phyloP scores from a whole-genome alignment of 2,113 vertebrate genomes.

The Anolis sagrei region DNA sequence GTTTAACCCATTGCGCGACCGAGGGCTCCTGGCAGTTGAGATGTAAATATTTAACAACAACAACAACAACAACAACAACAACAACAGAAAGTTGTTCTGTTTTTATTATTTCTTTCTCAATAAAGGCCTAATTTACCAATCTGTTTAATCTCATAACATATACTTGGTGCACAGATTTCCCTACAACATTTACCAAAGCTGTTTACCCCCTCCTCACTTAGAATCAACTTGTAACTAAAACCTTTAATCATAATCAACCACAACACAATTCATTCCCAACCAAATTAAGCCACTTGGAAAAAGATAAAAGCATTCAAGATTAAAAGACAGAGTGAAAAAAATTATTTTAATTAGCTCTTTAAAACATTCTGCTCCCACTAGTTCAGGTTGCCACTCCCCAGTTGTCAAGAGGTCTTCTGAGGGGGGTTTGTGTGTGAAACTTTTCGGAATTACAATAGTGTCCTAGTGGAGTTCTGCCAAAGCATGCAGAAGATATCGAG shows the following conservation, averaged over 20 bases:
- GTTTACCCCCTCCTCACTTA: not conserved
- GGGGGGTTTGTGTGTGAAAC: slow-evolving; percentile 17
- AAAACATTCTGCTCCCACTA: not conserved
- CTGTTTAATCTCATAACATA: not conserved
- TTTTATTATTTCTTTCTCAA: not conserved
- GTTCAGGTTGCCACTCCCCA: fast-evolving
- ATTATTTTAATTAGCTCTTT: not conserved
- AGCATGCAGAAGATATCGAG: not conserved
- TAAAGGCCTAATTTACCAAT: not conserved
- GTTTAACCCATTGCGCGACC: too few species aligned
- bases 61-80: too few species aligned
- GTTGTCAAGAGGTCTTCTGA: not conserved
- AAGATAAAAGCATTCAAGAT: slow-evolving; percentile 22
- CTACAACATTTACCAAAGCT: not conserved
- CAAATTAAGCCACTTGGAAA: slow-evolving; percentile 21
- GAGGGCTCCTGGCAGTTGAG: too few species aligned
- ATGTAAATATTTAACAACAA: too few species aligned
- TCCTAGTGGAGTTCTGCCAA: slow-evolving; percentile 19
- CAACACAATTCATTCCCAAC: not conserved
- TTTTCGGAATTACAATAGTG: slow-evolving; percentile 19
- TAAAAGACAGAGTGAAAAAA: slow-evolving; percentile 20
- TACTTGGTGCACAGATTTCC: not conserved
- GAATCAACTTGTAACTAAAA: slow-evolving; percentile 17
- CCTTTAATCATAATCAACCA: slow-evolving; percentile 11
- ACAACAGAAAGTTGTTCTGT: not conserved